Evolutionary conservation across 2,113 vertebrate species (phyloP), one percentile per base, ranked within the genome.

Genomic region (Calidris pugnax): DNA sequence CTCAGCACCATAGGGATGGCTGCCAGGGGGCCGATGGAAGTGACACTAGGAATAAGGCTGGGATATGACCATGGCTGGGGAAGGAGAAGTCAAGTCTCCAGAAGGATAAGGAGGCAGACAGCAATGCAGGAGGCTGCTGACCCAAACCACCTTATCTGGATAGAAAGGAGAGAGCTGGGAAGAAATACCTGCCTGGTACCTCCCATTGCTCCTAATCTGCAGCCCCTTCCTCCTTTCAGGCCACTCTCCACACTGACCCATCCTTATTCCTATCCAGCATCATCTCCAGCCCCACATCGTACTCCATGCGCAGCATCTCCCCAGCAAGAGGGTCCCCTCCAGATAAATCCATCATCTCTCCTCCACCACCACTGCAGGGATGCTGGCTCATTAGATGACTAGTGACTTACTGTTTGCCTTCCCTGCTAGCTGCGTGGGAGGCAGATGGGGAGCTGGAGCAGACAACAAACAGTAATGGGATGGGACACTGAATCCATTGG

Each of bases 1-100:
- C 41, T 33, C 39, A n/a, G 27, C 39, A 19, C 33, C 1, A 0
- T 7, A 1, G 0, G 28, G 33, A 27, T 73, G 67, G 59, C 75
- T 80, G n/a, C 24, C 60, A 59, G 22, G 18, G 12, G 75, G 18
- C 10, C 6, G 0, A 3, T 23, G 69, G 51, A 85, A 68, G 6
- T 14, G 8, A 7, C 53, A 13, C 14, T 2, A 2, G 41, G 19
- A 74, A 32, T 12, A 10, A 79, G 57, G 5, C 35, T 72, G 74
- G 35, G 73, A 22, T 50, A 43, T 50, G 20, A 66, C 8, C 20
- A 55, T 39, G 8, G 10, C 24, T 59, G 24, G 7, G 10, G 50
- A 90, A 80, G 24, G 35, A 57, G 62, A 72, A 93, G 7, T 10
- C 14, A 88, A 33, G 28, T 68, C 14, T 73, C 15, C 23, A 55